Evolutionary conservation across 2,113 vertebrate genomes (phyloP).

Genomic region (Bos taurus): DNA sequence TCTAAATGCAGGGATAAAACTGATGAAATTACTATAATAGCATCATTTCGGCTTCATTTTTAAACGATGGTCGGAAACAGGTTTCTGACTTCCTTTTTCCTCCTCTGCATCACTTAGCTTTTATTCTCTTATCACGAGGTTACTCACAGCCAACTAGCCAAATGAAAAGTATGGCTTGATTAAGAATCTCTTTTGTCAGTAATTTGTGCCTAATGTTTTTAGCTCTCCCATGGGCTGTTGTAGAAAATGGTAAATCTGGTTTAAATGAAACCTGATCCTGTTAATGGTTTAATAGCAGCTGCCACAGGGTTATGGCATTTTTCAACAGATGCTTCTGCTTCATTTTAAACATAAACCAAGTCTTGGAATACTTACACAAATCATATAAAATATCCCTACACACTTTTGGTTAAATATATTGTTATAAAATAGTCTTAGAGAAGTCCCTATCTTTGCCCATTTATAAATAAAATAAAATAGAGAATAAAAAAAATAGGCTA

Average conservation of each 20-base stretch:
- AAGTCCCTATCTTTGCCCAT: background rate
- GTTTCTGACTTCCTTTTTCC: slow-evolving; percentile 55
- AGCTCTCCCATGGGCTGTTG: slow-evolving; percentile 84
- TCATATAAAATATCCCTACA: slow-evolving; percentile 70
- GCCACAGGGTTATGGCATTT: slow-evolving; percentile 81
- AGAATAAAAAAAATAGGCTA: background rate
- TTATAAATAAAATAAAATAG: background rate
- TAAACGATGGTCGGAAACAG: slow-evolving; percentile 24
- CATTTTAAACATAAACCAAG: slow-evolving; percentile 77
- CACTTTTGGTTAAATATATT: slow-evolving; percentile 67
- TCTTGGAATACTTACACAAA: slow-evolving; percentile 79
- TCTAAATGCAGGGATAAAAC: background rate
- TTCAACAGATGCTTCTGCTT: slow-evolving; percentile 84
- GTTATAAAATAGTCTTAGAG: slow-evolving; percentile 36
- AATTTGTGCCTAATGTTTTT: slow-evolving; percentile 87
- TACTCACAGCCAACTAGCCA: slow-evolving; percentile 77
- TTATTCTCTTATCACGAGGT: slow-evolving; percentile 63
- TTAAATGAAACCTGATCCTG: slow-evolving; percentile 87
- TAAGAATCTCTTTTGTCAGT: slow-evolving; percentile 84
- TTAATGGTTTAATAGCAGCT: slow-evolving; percentile 86
- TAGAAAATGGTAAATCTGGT: slow-evolving; percentile 87
- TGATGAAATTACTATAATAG: background rate
- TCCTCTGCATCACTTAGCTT: slow-evolving; percentile 48
- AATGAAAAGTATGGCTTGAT: slow-evolving; percentile 85
- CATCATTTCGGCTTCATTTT: slow-evolving; percentile 36